Evolutionary conservation across 2,113 vertebrate genomes (phyloP), one percentile per base, ranked within the genome.

Genomic region (Stomatorhinus ivindoensis): DNA sequence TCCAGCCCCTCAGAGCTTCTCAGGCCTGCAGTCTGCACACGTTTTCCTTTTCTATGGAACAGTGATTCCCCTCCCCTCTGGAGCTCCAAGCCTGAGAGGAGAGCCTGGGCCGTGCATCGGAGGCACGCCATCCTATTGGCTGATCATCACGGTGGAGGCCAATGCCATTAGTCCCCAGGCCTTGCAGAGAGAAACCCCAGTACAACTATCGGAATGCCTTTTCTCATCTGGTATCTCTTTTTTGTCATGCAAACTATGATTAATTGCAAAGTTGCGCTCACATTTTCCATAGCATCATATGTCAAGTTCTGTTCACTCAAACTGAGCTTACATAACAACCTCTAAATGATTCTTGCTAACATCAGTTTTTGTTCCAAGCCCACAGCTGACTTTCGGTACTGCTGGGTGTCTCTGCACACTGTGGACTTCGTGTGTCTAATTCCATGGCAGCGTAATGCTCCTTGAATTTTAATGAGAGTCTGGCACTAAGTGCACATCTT

Each of bases 341-440:
- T 93, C 95, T 96, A 92, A 96, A 96, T 95, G 94, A 95, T 96
- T 95, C 95, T 95, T 92, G 91, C 93, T 94, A 92, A 96, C 95
- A 96, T 96, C 93, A 96, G 94, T 93, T 92, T 89, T 93, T 95
- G 96, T 96, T 95, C 47, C 86, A 9, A 35, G 86, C 55, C 50
- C 76, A 5, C 48, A 21, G 50, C n/a, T 87, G 51, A 50, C n/a
- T 31, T 80, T 86, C 85, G 51, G 61, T 83, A 44, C 44, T 44
- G 53, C 48, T 76, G 55, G 39, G 42, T 42, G 84, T 50, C 61
- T 87, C 83, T 88, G 39, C 4, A 44, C 39, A 82, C 8, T 42
- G 76, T 84, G 44, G 24, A 15, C 53, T 83, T n/a, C 58, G 53
- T 73, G 39, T 83, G 6, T 61, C 69, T 86, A 80, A 82, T 46